These are phyloP conservation scores for Nixonia krombeini DNA, from an alignment of 1,140 invertebrate species.

Conservation along the genomic window DNA sequence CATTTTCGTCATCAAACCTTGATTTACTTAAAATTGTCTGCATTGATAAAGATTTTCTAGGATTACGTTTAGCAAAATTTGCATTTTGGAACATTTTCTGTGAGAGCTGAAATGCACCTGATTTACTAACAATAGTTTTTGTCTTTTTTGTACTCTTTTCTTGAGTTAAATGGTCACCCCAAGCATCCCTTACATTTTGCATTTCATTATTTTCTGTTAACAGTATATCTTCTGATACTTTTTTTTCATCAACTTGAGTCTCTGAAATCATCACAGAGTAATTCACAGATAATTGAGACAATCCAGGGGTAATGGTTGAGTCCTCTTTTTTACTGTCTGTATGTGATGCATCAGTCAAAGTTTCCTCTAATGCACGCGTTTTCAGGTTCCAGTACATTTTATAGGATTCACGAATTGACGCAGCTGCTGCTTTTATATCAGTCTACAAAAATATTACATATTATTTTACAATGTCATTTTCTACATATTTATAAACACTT, in stretches of 20 bases:
- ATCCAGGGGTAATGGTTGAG: too few species aligned
- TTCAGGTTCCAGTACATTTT: constrained; percentile 86
- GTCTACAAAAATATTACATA: too few species aligned
- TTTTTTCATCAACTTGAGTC: constrained; percentile 36
- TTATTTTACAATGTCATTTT: not conserved
- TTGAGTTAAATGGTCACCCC: constrained; percentile 74
- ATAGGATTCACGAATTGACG: constrained; percentile 81
- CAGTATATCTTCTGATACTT: constrained; percentile 50
- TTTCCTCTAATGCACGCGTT: constrained; percentile 79
- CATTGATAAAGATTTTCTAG: constrained; percentile 77
- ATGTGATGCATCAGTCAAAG: constrained; percentile 72
- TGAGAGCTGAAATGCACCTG: constrained; percentile 71
- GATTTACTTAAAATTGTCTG: constrained; percentile 39
- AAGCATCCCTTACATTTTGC: constrained; percentile 68
- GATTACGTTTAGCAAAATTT: constrained; percentile 81
- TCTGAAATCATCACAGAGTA: constrained; percentile 1
- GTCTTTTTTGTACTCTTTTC: constrained; percentile 47
- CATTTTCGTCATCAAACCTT: constrained; percentile 31
- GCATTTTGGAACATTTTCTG: constrained; percentile 80
- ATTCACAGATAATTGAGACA: not conserved
- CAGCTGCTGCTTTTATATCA: constrained; percentile 82
- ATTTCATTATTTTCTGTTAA: constrained; percentile 29
- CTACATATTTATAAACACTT: too few species aligned
- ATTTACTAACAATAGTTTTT: constrained; percentile 57
- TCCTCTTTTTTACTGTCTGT: constrained; percentile 19